These are phyloP conservation scores for Vannuccia rotundouncinata DNA, from an alignment of 2,888 invertebrate genomes.

Conservation along the genomic window DNA sequence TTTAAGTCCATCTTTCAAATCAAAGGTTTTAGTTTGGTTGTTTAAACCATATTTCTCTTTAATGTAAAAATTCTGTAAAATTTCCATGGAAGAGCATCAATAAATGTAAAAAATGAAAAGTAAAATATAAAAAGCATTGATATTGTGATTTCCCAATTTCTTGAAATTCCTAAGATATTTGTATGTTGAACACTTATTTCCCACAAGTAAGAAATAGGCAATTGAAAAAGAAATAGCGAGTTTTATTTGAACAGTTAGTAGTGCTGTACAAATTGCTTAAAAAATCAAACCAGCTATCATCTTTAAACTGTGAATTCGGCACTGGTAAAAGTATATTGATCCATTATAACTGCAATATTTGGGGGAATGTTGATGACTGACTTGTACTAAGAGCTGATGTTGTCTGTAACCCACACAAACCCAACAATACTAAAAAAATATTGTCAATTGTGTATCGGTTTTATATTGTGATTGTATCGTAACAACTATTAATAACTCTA, in stretches of 20 bases:
- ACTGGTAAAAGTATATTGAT: conserved; percentile 78
- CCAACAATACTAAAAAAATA: conserved; percentile 61
- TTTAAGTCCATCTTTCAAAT: conserved; percentile 81
- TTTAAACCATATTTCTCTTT: conserved; percentile 96
- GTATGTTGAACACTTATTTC: too few relatives aligned
- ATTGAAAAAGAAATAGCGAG: conserved; percentile 56
- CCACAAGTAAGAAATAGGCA: conserved; percentile 68
- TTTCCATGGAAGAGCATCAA: conserved; percentile 65
- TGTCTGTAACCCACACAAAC: conserved; percentile 74
- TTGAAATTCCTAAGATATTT: too few relatives aligned
- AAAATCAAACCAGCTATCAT: conserved; percentile 73
- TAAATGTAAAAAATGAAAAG: conserved; percentile 64
- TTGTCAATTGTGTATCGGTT: too few relatives aligned
- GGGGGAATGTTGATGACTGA: conserved; percentile 67
- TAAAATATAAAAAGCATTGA: conserved; percentile 74
- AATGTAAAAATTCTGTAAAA: conserved; percentile 81
- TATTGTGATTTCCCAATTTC: conserved; percentile 61
- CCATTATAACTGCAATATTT: conserved; percentile 70
- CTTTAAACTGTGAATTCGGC: conserved; percentile 79
- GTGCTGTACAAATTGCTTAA: conserved; percentile 70
- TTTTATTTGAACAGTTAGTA: conserved; percentile 65
- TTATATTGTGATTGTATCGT: too few relatives aligned
- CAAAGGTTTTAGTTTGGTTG: conserved; percentile 86
- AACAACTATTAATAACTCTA: too few relatives aligned
- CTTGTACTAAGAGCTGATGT: conserved; percentile 66